Evolutionary conservation across 2,888 invertebrate species (phyloP).

Genomic region (Plagodis dolabraria): DNA sequence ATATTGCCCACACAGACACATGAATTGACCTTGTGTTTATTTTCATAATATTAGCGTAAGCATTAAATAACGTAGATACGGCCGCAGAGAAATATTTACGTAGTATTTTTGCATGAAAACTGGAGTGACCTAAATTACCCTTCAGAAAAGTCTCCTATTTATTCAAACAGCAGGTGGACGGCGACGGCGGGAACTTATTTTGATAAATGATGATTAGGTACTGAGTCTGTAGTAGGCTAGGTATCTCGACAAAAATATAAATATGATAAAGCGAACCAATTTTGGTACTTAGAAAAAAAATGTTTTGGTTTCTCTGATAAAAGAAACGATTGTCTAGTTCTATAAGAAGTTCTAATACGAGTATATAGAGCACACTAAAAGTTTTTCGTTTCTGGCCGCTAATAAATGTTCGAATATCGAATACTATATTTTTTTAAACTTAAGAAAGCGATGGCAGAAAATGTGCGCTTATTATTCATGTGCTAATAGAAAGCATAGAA

Average conservation of each 20-base stretch:
- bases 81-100: conserved; percentile 14
- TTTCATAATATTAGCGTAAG: conserved; percentile 11
- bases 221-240: conserved; percentile 9
- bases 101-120: conserved; percentile 32
- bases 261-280: too few relatives aligned
- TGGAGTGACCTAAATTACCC: conserved; percentile 35
- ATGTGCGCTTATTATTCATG: too few relatives aligned
- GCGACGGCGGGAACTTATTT: conserved; percentile 22
- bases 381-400: background rate
- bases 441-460: too few relatives aligned
- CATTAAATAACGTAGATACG: conserved; percentile 18
- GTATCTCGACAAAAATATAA: too few relatives aligned
- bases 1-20: conserved; percentile 7
- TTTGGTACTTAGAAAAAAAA: too few relatives aligned
- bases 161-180: conserved; percentile 29
- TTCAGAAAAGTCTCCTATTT: conserved; percentile 29
- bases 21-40: conserved; percentile 20
- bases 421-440: background rate
- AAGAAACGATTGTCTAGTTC: too few relatives aligned
- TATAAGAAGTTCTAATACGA: too few relatives aligned
- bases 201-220: conserved; percentile 34
- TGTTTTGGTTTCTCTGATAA: too few relatives aligned
- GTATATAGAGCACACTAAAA: background rate
- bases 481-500: too few relatives aligned
- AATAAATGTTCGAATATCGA: background rate